A percentile compares a stretch with the other conserved stretches of the same genome.
These are phyloP conservation scores for Platygyra sinensis DNA, from an alignment of 64 coral and sea anemone species.

Conservation along the genomic window DNA sequence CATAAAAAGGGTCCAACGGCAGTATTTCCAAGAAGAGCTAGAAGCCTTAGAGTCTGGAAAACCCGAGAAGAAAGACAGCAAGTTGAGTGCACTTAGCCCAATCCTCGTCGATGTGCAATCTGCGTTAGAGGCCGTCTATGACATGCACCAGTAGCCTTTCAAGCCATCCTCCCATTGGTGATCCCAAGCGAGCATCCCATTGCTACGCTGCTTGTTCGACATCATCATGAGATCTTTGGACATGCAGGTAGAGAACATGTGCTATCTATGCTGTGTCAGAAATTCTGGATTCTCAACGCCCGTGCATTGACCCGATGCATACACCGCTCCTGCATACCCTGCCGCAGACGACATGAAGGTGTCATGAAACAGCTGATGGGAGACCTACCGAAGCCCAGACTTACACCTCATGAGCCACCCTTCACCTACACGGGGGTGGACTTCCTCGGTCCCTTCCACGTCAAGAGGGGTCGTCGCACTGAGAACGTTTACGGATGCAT, in stretches of 20 bases:
- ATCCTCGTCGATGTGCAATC: background rate
- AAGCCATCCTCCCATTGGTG: background rate
- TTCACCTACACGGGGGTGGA: constrained; percentile 64
- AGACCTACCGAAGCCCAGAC: constrained; percentile 35
- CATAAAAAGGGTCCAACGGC: background rate
- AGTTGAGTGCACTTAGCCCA: background rate
- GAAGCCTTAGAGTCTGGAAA: background rate
- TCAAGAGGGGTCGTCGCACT: constrained; percentile 43
- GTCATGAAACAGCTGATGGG: constrained; percentile 55
- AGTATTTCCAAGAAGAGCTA: background rate
- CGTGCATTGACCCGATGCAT: background rate
- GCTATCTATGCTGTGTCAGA: constrained; percentile 19
- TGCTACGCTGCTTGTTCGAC: background rate
- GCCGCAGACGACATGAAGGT: constrained; percentile 28
- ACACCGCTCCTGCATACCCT: constrained; percentile 33
- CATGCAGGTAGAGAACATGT: constrained; percentile 26
- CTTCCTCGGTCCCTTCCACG: constrained; percentile 55
- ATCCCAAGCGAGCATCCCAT: background rate
- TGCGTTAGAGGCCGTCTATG: background rate
- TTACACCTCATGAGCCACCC: constrained; percentile 42
- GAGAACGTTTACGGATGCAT: constrained; percentile 59
- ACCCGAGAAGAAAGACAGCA: background rate
- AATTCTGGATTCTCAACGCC: constrained; percentile 29
- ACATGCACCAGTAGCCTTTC: background rate
- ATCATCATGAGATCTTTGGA: background rate